Base-by-base conservation (phyloP, 1,140 invertebrate species). In the Notospermus geniculatus region DNA sequence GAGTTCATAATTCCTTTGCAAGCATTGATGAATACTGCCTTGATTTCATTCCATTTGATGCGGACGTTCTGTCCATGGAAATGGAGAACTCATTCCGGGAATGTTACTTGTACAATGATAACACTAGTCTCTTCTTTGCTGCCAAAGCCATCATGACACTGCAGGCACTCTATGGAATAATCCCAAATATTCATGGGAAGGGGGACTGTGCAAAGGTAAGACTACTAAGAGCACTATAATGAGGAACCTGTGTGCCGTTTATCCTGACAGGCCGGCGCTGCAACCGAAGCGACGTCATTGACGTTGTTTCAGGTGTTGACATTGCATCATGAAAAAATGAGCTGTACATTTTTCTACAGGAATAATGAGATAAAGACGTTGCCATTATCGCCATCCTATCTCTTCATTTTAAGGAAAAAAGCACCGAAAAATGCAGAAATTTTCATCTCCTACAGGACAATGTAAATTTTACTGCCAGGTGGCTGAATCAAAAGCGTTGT, bases 21-120 rank as follows among this genome's bases (percentile, higher is more conserved):
- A 50, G n/a, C 15, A 87, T 94, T 41, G 89, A 92, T 71, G 92
- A 97, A 82, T 90, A 94, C 67, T 84, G 88, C 60, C 90, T 94
- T 76, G 89, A 93, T 69, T 85, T 97, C 19, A 92, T 93, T 79
- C 93, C 94, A 0, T 87, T 97, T 75, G 95, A 98, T 73, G 89
- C 86, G 78, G 95, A 98, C 84, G 82, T 97, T 0, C 84, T 97
- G 62, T 95, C 93, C 2, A 91, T 98, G 88, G 94, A 97, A 83
- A 83, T 93, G 62, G 46, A 50, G 25, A 50, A 9, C 9, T 50
- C 46, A 5, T 50, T 50, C n/a, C 5, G 46, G 73, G 92, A 96
- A 77, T 90, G 88, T 69, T 84, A 88, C 66, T 81, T 96, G 53
- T 91, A 97, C 75, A 91, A 91, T 74, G 94, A 97, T 80, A 89